Percentiles rank a stretch among this genome's conserved stretches.
phyloP scores from a whole-genome alignment of 2,888 invertebrate species.

The Drosophila sordidapex region DNA sequence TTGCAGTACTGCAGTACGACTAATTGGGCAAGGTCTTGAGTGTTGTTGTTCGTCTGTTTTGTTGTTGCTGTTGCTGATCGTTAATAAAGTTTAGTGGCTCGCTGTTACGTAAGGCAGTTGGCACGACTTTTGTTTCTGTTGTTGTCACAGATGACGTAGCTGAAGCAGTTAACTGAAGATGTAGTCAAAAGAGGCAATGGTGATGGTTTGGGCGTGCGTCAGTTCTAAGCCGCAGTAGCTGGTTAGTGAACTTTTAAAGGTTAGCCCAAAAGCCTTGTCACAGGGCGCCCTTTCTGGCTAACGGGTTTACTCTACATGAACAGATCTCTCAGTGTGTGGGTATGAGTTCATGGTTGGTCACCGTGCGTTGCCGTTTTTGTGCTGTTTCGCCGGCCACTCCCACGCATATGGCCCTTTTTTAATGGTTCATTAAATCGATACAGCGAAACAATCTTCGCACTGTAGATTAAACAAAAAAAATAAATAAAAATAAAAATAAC shows the following conservation, averaged over 20 bases:
- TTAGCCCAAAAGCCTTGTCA: slow-evolving; percentile 38
- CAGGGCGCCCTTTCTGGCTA: slow-evolving; percentile 42
- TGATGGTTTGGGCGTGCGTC: slow-evolving; percentile 37
- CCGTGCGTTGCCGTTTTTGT: slow-evolving; percentile 1
- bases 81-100: slow-evolving; percentile 53
- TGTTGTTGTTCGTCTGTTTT: slow-evolving; percentile 2
- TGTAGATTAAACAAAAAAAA: no score
- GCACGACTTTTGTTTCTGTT: neutral
- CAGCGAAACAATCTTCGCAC: slow-evolving; percentile 7
- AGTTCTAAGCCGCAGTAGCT: slow-evolving; percentile 25
- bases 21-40: slow-evolving; percentile 75
- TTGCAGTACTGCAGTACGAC: slow-evolving; percentile 26
- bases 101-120: slow-evolving; percentile 29
- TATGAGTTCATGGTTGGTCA: slow-evolving; percentile 57
- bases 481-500: neutral
- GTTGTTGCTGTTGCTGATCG: slow-evolving; percentile 23
- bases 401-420: slow-evolving; percentile 53
- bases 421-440: slow-evolving; percentile 52
- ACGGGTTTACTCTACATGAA: slow-evolving; percentile 9
- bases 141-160: slow-evolving; percentile 19
- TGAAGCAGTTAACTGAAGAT: slow-evolving; percentile 11
- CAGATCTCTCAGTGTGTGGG: slow-evolving; percentile 8
- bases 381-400: slow-evolving; percentile 42
- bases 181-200: slow-evolving; percentile 2
- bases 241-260: slow-evolving; percentile 62